These are phyloP conservation scores for Sciurus vulgaris DNA, from an alignment of 2,797 vertebrate species.

Conservation along the genomic window DNA sequence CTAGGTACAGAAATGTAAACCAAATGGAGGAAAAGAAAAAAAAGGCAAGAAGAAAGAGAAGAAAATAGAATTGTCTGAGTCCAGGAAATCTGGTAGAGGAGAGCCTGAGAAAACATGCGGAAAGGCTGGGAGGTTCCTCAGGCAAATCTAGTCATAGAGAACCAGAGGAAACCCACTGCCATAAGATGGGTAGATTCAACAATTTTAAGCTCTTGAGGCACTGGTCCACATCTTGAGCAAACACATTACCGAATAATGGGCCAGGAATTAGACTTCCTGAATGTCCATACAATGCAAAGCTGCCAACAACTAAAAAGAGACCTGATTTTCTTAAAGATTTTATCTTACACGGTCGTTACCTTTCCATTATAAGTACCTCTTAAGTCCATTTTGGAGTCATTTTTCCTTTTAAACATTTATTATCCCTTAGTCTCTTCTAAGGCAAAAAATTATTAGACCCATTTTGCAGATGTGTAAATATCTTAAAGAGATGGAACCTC, in stretches of 20 bases:
- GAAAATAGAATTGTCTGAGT: not conserved
- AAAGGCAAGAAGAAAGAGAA: not conserved
- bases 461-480: constrained; percentile 26
- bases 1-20: constrained; percentile 15
- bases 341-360: not conserved
- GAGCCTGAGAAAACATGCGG: not conserved
- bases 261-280: not conserved
- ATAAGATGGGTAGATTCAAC: not conserved
- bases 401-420: constrained; percentile 23
- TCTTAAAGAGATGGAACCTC: not conserved
- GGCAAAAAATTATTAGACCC: not conserved
- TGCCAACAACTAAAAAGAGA: not conserved
- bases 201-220: not conserved
- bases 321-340: constrained; percentile 4
- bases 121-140: not conserved
- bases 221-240: not conserved
- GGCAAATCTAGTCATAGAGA: not conserved
- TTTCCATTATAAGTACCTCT: not conserved
- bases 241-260: not conserved
- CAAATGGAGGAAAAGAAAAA: not conserved
- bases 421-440: not conserved
- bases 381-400: not conserved
- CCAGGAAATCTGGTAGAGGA: not conserved
- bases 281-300: not conserved
- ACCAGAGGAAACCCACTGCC: not conserved